phyloP scores from a whole-genome alignment of 2,797 vertebrate species.

The Enteromius afrohamiltoni region DNA sequence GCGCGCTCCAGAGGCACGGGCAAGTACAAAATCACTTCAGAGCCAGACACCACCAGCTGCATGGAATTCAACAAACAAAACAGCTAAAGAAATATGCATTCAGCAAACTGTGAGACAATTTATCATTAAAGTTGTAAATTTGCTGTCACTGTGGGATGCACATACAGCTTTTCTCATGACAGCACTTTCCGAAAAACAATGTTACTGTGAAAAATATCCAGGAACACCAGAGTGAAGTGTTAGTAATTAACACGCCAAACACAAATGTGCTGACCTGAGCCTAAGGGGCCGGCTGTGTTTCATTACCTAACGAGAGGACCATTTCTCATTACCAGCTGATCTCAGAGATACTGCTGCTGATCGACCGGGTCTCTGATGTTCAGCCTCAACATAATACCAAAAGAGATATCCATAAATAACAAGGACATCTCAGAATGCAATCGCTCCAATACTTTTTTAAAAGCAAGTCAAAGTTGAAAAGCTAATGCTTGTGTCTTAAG shows the following conservation, averaged over 20 bases:
- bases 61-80: not conserved
- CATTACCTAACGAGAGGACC: not conserved
- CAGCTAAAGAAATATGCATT: not conserved
- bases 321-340: conserved; percentile 7
- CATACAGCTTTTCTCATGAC: not conserved
- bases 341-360: conserved; percentile 27
- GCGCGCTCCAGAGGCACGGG: not conserved
- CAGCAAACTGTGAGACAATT: not conserved
- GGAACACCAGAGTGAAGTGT: not conserved
- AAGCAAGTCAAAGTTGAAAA: not conserved
- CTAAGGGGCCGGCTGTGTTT: not conserved
- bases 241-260: not conserved
- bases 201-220: not conserved
- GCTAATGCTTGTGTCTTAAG: too few relatives aligned
- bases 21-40: not conserved
- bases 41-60: not conserved
- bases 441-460: not conserved
- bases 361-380: not conserved
- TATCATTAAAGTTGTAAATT: conserved; percentile 23
- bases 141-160: conserved; percentile 1
- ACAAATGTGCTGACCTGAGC: conserved; percentile 17
- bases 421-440: not conserved
- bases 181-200: not conserved
- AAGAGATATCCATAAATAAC: not conserved
- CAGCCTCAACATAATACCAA: not conserved